Percentiles rank a stretch among this genome's conserved stretches.
These are phyloP conservation scores for Diarsia rubi DNA, from an alignment of 2,888 invertebrate species.

Conservation along the genomic window DNA sequence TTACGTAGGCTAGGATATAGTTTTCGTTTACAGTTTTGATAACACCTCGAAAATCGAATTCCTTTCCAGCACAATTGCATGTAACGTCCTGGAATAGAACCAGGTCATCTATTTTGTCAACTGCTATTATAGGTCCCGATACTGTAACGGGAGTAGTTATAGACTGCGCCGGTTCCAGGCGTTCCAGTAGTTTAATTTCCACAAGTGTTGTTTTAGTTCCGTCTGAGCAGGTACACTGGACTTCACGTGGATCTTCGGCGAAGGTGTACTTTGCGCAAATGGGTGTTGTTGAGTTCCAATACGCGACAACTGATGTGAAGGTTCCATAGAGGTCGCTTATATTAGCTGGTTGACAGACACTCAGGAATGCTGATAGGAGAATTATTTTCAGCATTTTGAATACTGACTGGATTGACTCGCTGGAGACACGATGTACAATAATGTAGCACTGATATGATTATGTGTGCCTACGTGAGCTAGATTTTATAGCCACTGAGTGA, in stretches of 20 bases:
- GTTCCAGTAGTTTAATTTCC: constrained; percentile 4
- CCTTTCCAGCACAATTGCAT: constrained; percentile 26
- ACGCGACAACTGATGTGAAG: constrained; percentile 14
- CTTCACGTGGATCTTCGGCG: background rate
- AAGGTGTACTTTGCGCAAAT: background rate
- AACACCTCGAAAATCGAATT: background rate
- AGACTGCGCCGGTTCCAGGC: background rate
- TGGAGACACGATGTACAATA: background rate
- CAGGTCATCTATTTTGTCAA: constrained; percentile 11
- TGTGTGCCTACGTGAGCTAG: no score
- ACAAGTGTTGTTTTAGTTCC: constrained; percentile 18
- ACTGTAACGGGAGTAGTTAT: no score
- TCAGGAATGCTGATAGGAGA: constrained; percentile 5
- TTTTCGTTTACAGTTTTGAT: constrained; percentile 23
- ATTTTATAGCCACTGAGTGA: background rate
- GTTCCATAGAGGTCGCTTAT: constrained; percentile 28
- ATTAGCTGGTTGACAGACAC: constrained; percentile 5
- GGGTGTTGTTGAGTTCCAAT: background rate
- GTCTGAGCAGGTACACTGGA: constrained; percentile 28
- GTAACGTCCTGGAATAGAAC: constrained; percentile 1
- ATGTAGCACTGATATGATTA: background rate
- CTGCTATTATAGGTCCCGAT: background rate
- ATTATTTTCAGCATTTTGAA: constrained; percentile 22
- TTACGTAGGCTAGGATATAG: background rate
- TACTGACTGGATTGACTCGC: background rate